Base-by-base conservation (phyloP, 1,140 invertebrate species). In the Andricus grossulariae region DNA sequence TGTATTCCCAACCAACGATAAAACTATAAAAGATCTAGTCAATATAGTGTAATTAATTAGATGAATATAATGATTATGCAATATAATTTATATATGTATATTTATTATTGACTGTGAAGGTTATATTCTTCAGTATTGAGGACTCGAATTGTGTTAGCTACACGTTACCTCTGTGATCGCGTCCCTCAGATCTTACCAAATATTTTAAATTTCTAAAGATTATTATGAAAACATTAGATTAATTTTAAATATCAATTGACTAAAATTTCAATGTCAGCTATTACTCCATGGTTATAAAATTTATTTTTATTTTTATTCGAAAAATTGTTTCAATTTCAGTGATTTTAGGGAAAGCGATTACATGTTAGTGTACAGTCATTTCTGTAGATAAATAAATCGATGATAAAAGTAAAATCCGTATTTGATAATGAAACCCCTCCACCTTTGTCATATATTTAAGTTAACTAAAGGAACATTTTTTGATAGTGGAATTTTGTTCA, bases 331-430 rank as follows among this genome's bases (percentile, higher is more conserved):
- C 16, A 15, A 32, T 15, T 32, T 39, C 11, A 66, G 32, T 10
- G 60, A n/a, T n/a, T 32, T 16, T 39, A 32, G 39, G 39, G 32
- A 39, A 7, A 66, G n/a, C 16, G 21, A 66, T 45, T 45, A 21
- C 60, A 66, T 66, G 60, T 66, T 45, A 39, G 7, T 16, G 39
- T 66, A 66, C 32, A 15, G 25, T 66, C 15, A 66, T n/a, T 66
- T 66, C 16, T 39, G 60, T 39, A 66, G 60, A 66, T 66, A n/a
- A 66, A 66, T 66, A 66, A 66, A 66, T 66, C 45, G 60, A 32
- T 39, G 25, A 66, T 60, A 60, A 32, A 32, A 39, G 39, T n/a
- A 54, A n/a, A 54, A 45, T 10, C 2, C n/a, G n/a, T 16, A 15
- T 60, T 25, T 60, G 5, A 32, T 32, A 54, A 18, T 54, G 7